These are phyloP conservation scores for Poeciliopsis prolifica DNA, from an alignment of 2,113 vertebrate genomes.

Conservation along the genomic window DNA sequence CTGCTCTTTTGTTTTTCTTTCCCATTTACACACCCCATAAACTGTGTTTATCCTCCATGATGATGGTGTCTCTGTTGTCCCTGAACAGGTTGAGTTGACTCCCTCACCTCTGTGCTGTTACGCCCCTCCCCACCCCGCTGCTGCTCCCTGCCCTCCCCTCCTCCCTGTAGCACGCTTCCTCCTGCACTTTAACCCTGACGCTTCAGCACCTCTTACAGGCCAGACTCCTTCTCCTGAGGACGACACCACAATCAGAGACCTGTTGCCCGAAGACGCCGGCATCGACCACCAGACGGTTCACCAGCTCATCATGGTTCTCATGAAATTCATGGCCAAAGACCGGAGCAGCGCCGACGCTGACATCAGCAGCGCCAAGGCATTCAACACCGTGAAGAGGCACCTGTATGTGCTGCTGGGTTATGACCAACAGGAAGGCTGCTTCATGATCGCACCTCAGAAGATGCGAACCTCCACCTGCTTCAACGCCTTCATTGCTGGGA, in stretches of 20 bases:
- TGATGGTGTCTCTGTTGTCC: constrained; percentile 21
- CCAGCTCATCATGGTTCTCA: constrained; percentile 96
- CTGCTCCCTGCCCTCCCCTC: constrained; percentile 7
- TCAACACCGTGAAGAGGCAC: constrained; percentile 97
- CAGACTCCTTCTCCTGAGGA: constrained; percentile 91
- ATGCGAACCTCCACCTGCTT: constrained; percentile 98
- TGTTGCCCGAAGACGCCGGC: constrained; percentile 93
- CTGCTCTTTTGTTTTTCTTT: constrained; percentile 40
- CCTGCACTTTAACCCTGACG: constrained; percentile 65
- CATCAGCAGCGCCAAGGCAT: constrained; percentile 96
- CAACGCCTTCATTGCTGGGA: constrained; percentile 97
- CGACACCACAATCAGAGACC: constrained; percentile 89
- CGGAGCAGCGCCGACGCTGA: constrained; percentile 94
- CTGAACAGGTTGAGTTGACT: constrained; percentile 39
- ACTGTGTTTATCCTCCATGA: constrained; percentile 40
- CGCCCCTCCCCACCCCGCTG: constrained; percentile 1
- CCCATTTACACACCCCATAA: constrained; percentile 25
- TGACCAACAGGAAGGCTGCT: constrained; percentile 97
- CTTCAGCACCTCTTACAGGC: constrained; percentile 71
- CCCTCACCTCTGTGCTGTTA: constrained; percentile 35
- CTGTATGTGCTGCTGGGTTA: constrained; percentile 94
- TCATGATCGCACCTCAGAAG: constrained; percentile 98
- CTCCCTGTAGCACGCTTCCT: constrained; percentile 55
- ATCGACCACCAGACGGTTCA: constrained; percentile 99
- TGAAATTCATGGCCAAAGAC: constrained; percentile 99